Conservation (phyloP, 2,797 vertebrate genomes). For the Tamandua tetradactyla region DNA sequence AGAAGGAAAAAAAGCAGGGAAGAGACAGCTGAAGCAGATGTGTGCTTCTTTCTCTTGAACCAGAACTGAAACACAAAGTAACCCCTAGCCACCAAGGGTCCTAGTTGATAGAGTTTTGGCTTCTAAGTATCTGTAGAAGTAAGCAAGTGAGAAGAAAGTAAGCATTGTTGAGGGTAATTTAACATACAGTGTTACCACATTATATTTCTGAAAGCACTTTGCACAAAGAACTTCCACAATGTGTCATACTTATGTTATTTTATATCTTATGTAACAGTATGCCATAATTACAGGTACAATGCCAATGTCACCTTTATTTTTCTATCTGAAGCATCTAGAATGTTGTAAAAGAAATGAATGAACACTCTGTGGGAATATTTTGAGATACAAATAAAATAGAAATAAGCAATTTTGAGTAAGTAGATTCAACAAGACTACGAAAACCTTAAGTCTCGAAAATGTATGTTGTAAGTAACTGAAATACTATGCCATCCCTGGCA, state of each 20-base stretch:
- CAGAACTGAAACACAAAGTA: neutral
- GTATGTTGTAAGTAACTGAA: neutral
- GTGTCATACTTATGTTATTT: neutral
- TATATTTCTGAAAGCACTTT: neutral
- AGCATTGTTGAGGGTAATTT: neutral
- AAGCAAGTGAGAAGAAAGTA: neutral
- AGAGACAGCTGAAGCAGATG: neutral
- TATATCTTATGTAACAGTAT: neutral
- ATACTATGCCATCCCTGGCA: neutral
- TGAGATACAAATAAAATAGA: constrained; percentile 24
- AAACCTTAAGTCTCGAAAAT: neutral
- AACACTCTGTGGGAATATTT: neutral
- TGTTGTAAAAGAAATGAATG: neutral
- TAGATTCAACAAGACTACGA: neutral
- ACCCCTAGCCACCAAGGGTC: neutral
- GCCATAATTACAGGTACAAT: neutral
- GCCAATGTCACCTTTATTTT: neutral
- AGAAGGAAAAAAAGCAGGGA: neutral
- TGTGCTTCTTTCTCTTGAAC: neutral
- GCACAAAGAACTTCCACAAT: neutral
- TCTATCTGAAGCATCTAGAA: neutral
- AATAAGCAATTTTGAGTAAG: neutral
- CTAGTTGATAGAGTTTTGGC: neutral
- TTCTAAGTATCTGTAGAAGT: constrained; percentile 1
- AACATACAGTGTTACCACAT: neutral